phyloP scores from a whole-genome alignment of 2,797 vertebrate species.

The Brachyrhaphis roseni region DNA sequence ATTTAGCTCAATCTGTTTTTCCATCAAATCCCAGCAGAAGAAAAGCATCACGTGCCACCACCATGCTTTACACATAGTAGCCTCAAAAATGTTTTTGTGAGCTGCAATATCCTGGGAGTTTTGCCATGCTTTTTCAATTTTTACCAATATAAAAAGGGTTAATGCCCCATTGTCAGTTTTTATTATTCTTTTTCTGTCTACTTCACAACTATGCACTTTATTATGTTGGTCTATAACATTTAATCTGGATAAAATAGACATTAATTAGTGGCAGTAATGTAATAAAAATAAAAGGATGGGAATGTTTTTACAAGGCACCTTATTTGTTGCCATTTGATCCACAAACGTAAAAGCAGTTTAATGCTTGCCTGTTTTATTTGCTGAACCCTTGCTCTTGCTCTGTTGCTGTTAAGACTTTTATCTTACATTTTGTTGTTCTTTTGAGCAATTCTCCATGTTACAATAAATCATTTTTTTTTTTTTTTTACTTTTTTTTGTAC shows the following conservation, averaged over 20 bases:
- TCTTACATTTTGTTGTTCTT: slow-evolving; percentile 73
- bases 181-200: not conserved
- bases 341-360: slow-evolving; percentile 82
- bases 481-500: slow-evolving; percentile 90
- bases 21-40: not conserved
- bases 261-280: not conserved
- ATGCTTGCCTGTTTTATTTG: slow-evolving; percentile 92
- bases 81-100: not conserved
- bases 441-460: slow-evolving; percentile 91
- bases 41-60: not conserved
- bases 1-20: not conserved
- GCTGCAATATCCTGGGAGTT: not conserved
- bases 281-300: not conserved
- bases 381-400: slow-evolving; percentile 99
- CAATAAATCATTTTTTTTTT: slow-evolving; percentile 95
- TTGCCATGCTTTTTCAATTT: not conserved
- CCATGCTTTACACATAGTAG: not conserved
- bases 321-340: slow-evolving; percentile 59
- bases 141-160: not conserved
- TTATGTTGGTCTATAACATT: not conserved
- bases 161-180: not conserved
- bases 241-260: not conserved
- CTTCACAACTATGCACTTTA: slow-evolving; percentile 1
- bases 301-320: not conserved
- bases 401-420: slow-evolving; percentile 89